phyloP scores from a whole-genome alignment of 2,797 vertebrate genomes.

The Cephalopachus bancanus region DNA sequence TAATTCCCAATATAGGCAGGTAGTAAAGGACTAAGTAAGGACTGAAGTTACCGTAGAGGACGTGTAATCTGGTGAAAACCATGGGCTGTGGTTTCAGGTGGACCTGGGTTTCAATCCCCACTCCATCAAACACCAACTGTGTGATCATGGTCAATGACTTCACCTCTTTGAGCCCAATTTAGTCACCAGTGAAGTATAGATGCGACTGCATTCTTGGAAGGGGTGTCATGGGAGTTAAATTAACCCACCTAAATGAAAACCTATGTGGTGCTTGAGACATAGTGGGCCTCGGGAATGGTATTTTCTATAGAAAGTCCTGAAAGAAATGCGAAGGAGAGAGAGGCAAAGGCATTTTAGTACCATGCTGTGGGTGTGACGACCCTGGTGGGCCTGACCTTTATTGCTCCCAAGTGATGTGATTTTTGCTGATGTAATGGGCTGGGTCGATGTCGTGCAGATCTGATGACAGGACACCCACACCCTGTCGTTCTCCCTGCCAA shows the following conservation, averaged over 20 bases:
- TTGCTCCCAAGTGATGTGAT: constrained; percentile 60
- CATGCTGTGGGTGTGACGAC: constrained; percentile 23
- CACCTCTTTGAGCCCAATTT: constrained; percentile 26
- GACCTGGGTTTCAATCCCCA: constrained; percentile 37
- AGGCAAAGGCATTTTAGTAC: constrained; percentile 11
- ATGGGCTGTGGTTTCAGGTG: not conserved
- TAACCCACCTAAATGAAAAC: constrained; percentile 43
- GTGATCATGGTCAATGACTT: constrained; percentile 54
- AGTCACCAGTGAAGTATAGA: constrained; percentile 68
- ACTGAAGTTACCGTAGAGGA: not conserved
- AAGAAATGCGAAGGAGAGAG: not conserved
- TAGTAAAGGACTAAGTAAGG: not conserved
- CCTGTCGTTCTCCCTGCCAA: constrained; percentile 78
- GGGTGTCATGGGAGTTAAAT: not conserved
- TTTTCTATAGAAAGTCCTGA: not conserved
- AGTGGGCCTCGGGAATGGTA: not conserved
- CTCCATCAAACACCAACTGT: not conserved
- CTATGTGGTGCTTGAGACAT: constrained; percentile 62
- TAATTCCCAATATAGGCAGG: not conserved
- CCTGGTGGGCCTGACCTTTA: not conserved
- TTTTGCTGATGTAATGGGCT: constrained; percentile 82
- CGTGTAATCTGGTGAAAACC: not conserved
- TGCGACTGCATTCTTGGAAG: constrained; percentile 67
- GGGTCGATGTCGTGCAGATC: constrained; percentile 71
- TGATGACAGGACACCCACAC: constrained; percentile 81